Evolutionary conservation across 2,797 vertebrate species (phyloP).

Genomic region (Sebastes taczanowskii): DNA sequence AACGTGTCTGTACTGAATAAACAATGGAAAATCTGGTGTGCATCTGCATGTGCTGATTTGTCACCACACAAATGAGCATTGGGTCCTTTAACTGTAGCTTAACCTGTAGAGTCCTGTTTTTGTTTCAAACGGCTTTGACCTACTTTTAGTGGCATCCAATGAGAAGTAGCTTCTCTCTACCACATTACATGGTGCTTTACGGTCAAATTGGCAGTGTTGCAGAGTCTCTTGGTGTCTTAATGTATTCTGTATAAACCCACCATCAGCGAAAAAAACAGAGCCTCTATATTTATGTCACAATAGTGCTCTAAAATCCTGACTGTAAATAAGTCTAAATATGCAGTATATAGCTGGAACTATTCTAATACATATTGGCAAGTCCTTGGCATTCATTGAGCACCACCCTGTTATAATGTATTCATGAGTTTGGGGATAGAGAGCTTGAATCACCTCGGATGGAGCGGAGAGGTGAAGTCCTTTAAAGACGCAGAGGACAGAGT

Average conservation of each 20-base stretch:
- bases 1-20: too few relatives aligned
- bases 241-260: slow-evolving; percentile 39
- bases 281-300: slow-evolving; percentile 17
- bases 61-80: slow-evolving; percentile 28
- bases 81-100: slow-evolving; percentile 22
- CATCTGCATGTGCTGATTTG: slow-evolving; percentile 25
- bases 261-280: slow-evolving; percentile 27
- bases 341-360: slow-evolving; percentile 61
- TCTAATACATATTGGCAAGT: slow-evolving; percentile 74
- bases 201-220: slow-evolving; percentile 72
- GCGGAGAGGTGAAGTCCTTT: slow-evolving; percentile 38
- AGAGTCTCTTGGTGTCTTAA: slow-evolving; percentile 23
- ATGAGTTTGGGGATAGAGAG: slow-evolving; percentile 46
- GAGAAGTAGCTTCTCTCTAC: slow-evolving; percentile 7
- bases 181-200: slow-evolving; percentile 39
- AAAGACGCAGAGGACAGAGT: slow-evolving; percentile 29
- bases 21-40: neutral
- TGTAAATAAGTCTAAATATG: slow-evolving; percentile 44
- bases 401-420: slow-evolving; percentile 63
- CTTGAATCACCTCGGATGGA: slow-evolving; percentile 37
- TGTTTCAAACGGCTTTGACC: slow-evolving; percentile 2
- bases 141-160: neutral
- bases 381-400: slow-evolving; percentile 79
- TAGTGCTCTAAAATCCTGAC: slow-evolving; percentile 37
- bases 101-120: slow-evolving; percentile 10